Base-by-base conservation (phyloP, 2,797 vertebrate species). In the Rhynchotus rufescens region DNA sequence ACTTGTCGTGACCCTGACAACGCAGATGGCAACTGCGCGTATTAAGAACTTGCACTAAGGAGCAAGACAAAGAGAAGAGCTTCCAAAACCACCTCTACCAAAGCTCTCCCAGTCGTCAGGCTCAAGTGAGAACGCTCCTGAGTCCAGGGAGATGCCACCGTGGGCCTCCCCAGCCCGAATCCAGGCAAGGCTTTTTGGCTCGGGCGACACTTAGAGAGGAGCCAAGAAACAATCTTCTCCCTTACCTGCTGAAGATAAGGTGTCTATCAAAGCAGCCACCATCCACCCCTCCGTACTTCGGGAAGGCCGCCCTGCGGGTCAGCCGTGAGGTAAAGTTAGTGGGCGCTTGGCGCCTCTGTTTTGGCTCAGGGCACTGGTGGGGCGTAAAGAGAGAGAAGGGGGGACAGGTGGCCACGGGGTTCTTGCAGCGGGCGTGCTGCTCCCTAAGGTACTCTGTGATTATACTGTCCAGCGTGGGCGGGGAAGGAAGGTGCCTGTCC, bases 321-420 rank as follows among this genome's bases (percentile, higher is more conserved):
- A 99, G 98, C 84, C 99, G 98, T 74, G 99, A 99, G 89, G 99
- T 99, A 96, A 99, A 99, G 98, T 99, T 99, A 96, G 98, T 98
- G 89, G 99, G 99, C 32, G 99, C 99, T 95, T 99, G 99, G 51
- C 99, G 98, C 97, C 99, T 98, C 97, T 99, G 99, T 97, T 99
- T 99, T 98, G 99, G 99, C 97, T 99, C 99, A 45, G 99, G 99
- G 97, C 99, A 99, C 86, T 99, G 99, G 92, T 99, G 99, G 57
- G 99, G 99, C 71, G 98, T 99, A 97, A 99, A 99, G 81, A 99
- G 99, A 91, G 99, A 99, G 97, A 99, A 99, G 52, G 99, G 99
- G 38, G 99, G 99, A 93, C 99, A 99, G 78, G 99, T 99, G 71
- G 99, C 99, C 62, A 99, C 99, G 4, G 99, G 99, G 98, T 99